phyloP scores from a whole-genome alignment of 1,140 invertebrate species.

The Bombus waltoni region DNA sequence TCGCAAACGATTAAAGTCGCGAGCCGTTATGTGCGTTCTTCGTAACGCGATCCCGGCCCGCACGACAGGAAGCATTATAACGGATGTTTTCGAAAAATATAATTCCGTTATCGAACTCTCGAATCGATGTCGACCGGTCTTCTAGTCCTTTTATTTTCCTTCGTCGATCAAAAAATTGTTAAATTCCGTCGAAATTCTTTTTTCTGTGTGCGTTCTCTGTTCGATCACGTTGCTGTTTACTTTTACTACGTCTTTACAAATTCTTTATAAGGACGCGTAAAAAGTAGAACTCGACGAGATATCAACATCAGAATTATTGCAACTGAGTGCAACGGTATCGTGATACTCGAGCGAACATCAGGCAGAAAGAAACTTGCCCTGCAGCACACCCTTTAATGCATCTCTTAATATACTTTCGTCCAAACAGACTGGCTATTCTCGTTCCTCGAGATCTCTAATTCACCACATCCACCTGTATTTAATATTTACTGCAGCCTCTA shows the following conservation, averaged over 20 bases:
- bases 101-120: neutral
- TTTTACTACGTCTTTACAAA: neutral
- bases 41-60: neutral
- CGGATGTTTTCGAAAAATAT: constrained; percentile 12
- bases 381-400: neutral
- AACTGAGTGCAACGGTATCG: no score
- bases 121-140: neutral
- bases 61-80: constrained; percentile 36
- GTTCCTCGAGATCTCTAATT: neutral
- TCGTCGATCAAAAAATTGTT: neutral
- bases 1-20: constrained; percentile 38
- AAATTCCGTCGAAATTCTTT: neutral
- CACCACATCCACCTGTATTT: no score
- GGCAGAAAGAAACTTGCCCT: no score
- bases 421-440: constrained; percentile 1
- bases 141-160: neutral
- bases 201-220: neutral
- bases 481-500: neutral
- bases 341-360: no score
- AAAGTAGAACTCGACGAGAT: no score
- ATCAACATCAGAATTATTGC: neutral
- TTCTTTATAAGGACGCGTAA: neutral
- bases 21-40: constrained; percentile 46
- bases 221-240: neutral
- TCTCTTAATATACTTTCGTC: constrained; percentile 16